Percentiles rank a stretch among this genome's conserved stretches.
phyloP scores from a whole-genome alignment of 2,797 vertebrate genomes.

The Euphonia xanthogaster region DNA sequence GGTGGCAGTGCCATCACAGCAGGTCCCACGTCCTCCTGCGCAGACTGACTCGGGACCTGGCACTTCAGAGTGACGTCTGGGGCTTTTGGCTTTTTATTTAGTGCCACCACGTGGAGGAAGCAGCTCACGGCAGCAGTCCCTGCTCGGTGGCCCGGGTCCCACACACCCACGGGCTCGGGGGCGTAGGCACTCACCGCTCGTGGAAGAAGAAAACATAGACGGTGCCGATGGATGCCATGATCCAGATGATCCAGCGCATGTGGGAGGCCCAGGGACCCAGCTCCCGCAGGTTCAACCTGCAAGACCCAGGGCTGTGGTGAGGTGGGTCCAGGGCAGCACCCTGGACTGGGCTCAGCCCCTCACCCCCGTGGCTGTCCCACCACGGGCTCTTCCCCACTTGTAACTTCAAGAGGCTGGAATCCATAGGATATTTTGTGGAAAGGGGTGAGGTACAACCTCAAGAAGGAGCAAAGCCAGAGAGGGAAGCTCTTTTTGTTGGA shows the following conservation, averaged over 20 bases:
- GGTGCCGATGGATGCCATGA: constrained; percentile 90
- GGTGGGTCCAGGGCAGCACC: neutral
- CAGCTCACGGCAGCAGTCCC: neutral
- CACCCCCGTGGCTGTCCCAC: neutral
- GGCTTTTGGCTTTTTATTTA: constrained; percentile 22
- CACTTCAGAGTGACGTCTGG: rapidly evolving
- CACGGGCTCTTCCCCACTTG: neutral
- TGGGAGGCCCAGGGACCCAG: constrained; percentile 92
- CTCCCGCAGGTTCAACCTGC: constrained; percentile 92
- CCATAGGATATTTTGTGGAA: neutral
- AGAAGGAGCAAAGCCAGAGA: neutral
- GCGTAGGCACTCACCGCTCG: constrained; percentile 80
- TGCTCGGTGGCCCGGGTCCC: neutral
- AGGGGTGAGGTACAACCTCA: rapidly evolving
- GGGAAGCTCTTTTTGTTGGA: neutral
- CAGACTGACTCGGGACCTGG: neutral
- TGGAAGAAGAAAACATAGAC: constrained; percentile 96
- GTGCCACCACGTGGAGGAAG: constrained; percentile 55
- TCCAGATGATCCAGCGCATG: constrained; percentile 98
- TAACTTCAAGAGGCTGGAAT: neutral
- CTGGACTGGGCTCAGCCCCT: neutral
- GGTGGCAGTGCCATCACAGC: neutral
- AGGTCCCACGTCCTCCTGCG: rapidly evolving
- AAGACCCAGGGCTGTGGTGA: constrained; percentile 16
- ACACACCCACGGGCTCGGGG: rapidly evolving